Percentiles rank a stretch among this genome's conserved stretches.
Conservation (phyloP, 2,113 vertebrate species). For the Enhydra lutris region DNA sequence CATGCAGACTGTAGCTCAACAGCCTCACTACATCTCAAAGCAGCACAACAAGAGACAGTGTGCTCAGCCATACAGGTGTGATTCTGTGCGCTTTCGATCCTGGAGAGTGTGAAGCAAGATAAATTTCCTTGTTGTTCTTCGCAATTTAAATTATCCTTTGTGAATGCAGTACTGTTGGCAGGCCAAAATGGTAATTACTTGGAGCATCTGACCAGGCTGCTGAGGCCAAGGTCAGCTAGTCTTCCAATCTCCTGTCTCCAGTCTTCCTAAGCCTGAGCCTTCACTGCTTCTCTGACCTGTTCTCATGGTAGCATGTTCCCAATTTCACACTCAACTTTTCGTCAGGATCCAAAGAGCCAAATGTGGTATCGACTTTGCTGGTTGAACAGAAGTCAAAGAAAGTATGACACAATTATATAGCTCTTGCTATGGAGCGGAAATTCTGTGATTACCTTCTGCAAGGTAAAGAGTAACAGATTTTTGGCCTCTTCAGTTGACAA, state of each 20-base stretch:
- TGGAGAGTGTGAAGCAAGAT: background rate
- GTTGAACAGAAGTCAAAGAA: constrained; percentile 36
- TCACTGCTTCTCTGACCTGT: background rate
- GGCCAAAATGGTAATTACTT: background rate
- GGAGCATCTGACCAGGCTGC: background rate
- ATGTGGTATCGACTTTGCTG: background rate
- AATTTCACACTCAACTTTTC: background rate
- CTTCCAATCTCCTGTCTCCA: background rate
- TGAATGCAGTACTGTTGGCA: background rate
- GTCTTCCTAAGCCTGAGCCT: background rate
- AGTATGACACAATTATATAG: background rate
- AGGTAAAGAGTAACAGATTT: background rate
- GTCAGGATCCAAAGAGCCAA: background rate
- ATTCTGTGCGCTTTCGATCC: background rate
- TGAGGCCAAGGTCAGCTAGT: background rate
- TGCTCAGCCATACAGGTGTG: background rate
- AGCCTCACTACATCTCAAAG: background rate
- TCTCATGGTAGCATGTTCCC: background rate
- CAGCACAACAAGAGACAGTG: background rate
- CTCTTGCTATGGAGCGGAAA: background rate
- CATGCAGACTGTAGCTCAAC: background rate
- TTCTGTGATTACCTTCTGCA: background rate
- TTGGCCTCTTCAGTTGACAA: background rate
- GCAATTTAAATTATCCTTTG: background rate
- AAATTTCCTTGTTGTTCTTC: background rate